Base-by-base conservation (phyloP, 2,888 invertebrate species). In the Galerucella calmariensis region DNA sequence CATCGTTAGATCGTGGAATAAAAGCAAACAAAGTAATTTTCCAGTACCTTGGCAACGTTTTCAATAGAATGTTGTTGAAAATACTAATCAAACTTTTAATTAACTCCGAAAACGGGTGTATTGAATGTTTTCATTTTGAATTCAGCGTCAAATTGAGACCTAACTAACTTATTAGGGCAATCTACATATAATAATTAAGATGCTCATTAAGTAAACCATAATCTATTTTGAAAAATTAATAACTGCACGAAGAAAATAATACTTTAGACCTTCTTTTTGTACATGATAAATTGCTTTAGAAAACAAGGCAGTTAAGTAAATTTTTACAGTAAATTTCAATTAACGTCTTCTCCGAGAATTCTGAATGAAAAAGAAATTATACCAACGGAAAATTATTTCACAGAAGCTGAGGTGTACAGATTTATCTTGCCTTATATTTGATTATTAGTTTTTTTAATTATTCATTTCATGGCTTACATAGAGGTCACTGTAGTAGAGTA, bases 271-370 rank as follows among this genome's bases (percentile, higher is more conserved):
- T 56, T 9, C 56, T 56, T 56, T 56, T 16, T 56, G 56, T 56
- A 16, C 16, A 56, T 56, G 56, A 56, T 56, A 56, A 56, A 56
- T 56, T 20, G 56, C 20, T 56, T 56, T 20, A 20, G 56, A 56
- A 56, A 56, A 56, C 56, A 56, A 56, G 56, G 56, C 56, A 56
- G 56, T 20, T 16, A 41, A 56, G 20, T 56, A 20, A 16, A 56
- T 56, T 56, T 56, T 56, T 56, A 20, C 56, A 56, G 56, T 56
- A 56, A 56, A 56, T 56, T 56, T 56, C 56, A 56, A 56, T 56
- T 56, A 56, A 56, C 56, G 56, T 56, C 56, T 56, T 56, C 56
- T 56, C 16, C 0, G 56, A 16, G 16, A 56, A 20, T 56, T 56
- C 6, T 10, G 10, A 56, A 56, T 16, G 10, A 20, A 48, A 56